Percentiles rank a stretch among this genome's conserved stretches.
Evolutionary conservation across 2,888 invertebrate genomes (phyloP).

Genomic region (Callinectes sapidus): DNA sequence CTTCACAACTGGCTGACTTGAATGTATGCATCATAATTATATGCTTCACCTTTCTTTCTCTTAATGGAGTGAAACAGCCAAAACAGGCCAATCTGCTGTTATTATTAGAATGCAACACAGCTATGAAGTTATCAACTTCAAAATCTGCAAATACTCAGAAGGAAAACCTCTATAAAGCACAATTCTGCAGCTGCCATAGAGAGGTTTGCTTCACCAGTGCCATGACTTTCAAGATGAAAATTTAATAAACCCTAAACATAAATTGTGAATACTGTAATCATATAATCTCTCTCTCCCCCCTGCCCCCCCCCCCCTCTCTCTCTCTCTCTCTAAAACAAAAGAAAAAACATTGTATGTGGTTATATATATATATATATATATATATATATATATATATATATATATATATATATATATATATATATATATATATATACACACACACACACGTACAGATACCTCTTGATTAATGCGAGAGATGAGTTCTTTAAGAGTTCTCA

Average conservation of each 20-base stretch:
- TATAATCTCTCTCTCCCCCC: not conserved
- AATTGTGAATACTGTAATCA: not conserved
- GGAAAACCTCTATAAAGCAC: not conserved
- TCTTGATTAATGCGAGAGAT: too few relatives aligned
- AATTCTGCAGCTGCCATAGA: not conserved
- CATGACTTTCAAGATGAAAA: not conserved
- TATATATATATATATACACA: too few relatives aligned
- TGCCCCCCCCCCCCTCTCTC: not conserved
- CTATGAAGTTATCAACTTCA: not conserved
- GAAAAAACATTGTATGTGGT: too few relatives aligned
- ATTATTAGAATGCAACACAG: not conserved
- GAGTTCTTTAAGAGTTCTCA: too few relatives aligned
- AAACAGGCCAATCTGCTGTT: not conserved
- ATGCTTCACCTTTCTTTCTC: constrained; percentile 29
- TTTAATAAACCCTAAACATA: not conserved
- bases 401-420: too few relatives aligned
- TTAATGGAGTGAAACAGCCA: not conserved
- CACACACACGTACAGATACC: too few relatives aligned
- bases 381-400: too few relatives aligned
- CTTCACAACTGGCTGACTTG: not conserved
- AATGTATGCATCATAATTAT: not conserved
- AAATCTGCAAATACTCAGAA: not conserved
- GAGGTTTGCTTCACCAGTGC: not conserved
- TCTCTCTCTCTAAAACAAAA: not conserved
- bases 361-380: too few relatives aligned